phyloP scores from a whole-genome alignment of 2,797 vertebrate genomes.

The Acanthornis magna region DNA sequence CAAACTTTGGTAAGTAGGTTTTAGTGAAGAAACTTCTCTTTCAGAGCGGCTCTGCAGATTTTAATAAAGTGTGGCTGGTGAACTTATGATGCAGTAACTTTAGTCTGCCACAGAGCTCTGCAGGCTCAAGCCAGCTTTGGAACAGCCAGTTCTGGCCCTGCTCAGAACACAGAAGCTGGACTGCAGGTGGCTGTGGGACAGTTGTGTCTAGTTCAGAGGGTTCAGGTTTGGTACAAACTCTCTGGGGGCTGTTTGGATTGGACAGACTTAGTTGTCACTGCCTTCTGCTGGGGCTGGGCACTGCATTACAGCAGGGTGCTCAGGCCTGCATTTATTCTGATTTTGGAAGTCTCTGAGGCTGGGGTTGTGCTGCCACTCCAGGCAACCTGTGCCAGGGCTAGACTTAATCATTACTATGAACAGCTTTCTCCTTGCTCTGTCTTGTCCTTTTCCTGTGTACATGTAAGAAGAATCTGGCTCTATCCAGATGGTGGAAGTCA shows the following conservation, averaged over 20 bases:
- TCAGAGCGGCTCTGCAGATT: not conserved
- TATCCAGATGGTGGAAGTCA: not conserved
- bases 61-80: not conserved
- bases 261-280: not conserved
- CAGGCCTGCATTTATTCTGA: not conserved
- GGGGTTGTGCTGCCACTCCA: not conserved
- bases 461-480: not conserved
- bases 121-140: not conserved
- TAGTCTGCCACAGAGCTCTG: not conserved
- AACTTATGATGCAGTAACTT: not conserved
- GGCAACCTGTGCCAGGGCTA: not conserved
- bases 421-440: not conserved
- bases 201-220: not conserved
- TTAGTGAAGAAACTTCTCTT: not conserved
- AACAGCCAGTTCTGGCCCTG: not conserved
- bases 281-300: not conserved
- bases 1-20: slow-evolving; percentile 88
- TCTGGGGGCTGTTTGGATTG: not conserved
- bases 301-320: not conserved
- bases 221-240: not conserved
- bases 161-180: not conserved
- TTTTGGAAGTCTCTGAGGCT: not conserved
- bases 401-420: not conserved
- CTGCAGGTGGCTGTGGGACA: not conserved
- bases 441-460: not conserved